Evolutionary conservation across 2,797 vertebrate species (phyloP), one percentile per base, ranked within the genome.

Genomic region (Dicrostonyx torquatus): DNA sequence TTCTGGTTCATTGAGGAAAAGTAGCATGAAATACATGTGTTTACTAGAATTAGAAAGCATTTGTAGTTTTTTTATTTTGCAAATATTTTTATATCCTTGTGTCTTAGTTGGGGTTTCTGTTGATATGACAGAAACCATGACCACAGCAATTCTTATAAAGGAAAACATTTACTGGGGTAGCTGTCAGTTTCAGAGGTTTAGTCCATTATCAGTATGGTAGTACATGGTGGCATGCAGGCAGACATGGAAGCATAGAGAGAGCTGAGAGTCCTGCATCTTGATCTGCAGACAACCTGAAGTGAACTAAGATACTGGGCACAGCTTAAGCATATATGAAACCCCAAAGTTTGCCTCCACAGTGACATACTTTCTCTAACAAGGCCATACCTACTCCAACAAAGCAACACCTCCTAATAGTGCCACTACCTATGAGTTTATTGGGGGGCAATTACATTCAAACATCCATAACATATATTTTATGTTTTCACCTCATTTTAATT

Each of bases 11-110:
- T 48, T 55, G 20, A 94, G 55, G 8, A 82, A 93, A 90, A 62
- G 4, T 48, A 75, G 11, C 73, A 37, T 75, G 58, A 43, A 10
- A 6, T 55, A 5, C 3, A 58, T 60, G 0, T 43, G 40, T 58
- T 78, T 94, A 87, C 37, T 94, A 79, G 4, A 93, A 83, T 45
- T 50, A 2, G 2, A 82, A 34, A 29, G 3, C 48, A 72, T 66
- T 75, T 91, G 70, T 31, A 76, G 1, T 87, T 4, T 8, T 82
- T 97, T 85, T 29, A 94, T 93, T 94, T 6, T 88, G 4, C 76
- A 2, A 6, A 43, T 34, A 68, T 58, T 91, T 82, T 89, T 48
- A 53, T 22, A 45, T 48, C 17, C 18, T 45, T 24, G 12, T 40
- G 37, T 26, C 1, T 1, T 73, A 24, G 10, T 73, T 73, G 40